Percentiles rank a stretch among this genome's conserved stretches.
Evolutionary conservation across 2,113 vertebrate genomes (phyloP).

Genomic region (Odontophorus gujanensis): DNA sequence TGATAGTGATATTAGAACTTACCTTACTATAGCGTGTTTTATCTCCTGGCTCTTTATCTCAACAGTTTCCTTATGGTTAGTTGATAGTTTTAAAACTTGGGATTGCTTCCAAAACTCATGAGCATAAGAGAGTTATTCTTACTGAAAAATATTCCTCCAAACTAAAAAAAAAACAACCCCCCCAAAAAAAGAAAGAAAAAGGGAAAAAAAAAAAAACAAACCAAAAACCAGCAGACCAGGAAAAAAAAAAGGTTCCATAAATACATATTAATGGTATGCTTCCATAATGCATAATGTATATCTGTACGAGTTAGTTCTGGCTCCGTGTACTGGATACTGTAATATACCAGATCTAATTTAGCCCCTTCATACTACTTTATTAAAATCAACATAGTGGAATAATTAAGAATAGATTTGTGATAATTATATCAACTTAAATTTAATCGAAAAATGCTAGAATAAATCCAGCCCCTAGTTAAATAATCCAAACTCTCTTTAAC

Average conservation of each 20-base stretch:
- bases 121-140: neutral
- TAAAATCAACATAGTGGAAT: neutral
- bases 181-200: neutral
- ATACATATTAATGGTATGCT: neutral
- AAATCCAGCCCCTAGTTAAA: neutral
- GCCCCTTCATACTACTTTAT: neutral
- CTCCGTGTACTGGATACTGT: neutral
- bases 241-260: neutral
- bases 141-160: neutral
- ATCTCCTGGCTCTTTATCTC: neutral
- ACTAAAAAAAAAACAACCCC: neutral
- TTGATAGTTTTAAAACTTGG: neutral
- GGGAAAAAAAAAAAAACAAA: neutral
- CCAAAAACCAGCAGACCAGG: too few relatives aligned
- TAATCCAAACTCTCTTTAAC: neutral
- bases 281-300: neutral
- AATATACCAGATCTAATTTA: neutral
- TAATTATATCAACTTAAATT: neutral
- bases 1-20: conserved; percentile 27
- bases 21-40: neutral
- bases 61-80: conserved; percentile 12
- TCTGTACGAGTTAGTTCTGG: neutral
- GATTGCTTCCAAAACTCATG: neutral
- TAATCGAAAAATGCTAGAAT: neutral
- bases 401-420: neutral